Evolutionary conservation across 1,140 invertebrate species (phyloP).

Genomic region (Drosophila fuyamai): DNA sequence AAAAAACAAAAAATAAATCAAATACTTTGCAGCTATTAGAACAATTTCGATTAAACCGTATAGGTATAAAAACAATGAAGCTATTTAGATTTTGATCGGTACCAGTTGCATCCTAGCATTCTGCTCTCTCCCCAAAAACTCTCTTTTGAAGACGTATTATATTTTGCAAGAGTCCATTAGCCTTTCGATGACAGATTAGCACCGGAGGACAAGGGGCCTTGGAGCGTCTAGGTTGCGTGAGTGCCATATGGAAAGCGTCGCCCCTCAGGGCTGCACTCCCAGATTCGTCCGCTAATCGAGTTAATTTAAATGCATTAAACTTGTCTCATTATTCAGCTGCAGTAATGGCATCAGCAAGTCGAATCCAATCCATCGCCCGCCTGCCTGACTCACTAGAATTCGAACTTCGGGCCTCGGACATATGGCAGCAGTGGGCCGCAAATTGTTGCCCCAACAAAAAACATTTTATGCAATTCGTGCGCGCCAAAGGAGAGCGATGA

Average conservation of each 20-base stretch:
- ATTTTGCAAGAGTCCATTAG: too few relatives aligned
- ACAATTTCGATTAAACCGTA: too few relatives aligned
- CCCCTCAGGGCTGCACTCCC: conserved; percentile 10
- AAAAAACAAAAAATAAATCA: too few relatives aligned
- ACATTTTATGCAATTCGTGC: conserved; percentile 62
- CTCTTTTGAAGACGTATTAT: too few relatives aligned
- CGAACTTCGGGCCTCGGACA: conserved; percentile 33
- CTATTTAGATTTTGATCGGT: too few relatives aligned
- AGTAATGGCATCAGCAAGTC: conserved; percentile 36
- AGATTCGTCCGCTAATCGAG: conserved; percentile 56
- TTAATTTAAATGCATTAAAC: conserved; percentile 79
- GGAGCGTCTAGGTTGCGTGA: not conserved
- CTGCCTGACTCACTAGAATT: conserved; percentile 6
- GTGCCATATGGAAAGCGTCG: conserved; percentile 43
- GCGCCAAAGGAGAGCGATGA: conserved; percentile 31
- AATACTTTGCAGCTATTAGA: too few relatives aligned
- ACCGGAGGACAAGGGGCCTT: not conserved
- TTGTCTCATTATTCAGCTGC: conserved; percentile 33
- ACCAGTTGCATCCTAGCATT: too few relatives aligned
- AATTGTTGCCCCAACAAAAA: conserved; percentile 63
- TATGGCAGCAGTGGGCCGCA: conserved; percentile 67
- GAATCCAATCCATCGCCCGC: conserved; percentile 12
- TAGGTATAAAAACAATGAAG: too few relatives aligned
- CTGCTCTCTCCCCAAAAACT: too few relatives aligned
- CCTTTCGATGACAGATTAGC: not conserved